Evolutionary conservation across 2,888 invertebrate species (phyloP), one percentile per base, ranked within the genome.

Genomic region (Patella pellucida): DNA sequence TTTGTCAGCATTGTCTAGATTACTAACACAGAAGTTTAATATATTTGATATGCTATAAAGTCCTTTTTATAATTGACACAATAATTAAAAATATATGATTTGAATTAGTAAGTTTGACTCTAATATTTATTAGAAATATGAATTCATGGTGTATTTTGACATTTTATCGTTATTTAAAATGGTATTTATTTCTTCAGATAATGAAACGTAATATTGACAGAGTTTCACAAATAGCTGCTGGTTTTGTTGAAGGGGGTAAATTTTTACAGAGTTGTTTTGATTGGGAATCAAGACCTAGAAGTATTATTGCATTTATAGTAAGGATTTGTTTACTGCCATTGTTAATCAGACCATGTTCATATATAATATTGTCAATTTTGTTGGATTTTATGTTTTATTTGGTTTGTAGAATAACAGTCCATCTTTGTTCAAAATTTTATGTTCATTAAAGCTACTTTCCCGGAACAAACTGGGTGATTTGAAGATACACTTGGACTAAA

Each of bases 231-330:
- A 95, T 99, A 75, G 95, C 96, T 16, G 94, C 96, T 93, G 95
- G 95, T 91, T 95, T 97, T 84, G 94, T 97, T 79, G 97, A 97
- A 90, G 93, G 95, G 78, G 96, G 96, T 14, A 96, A 96, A 92
- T 96, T 96, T 90, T 93, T 98, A 83, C 96, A 97, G 93, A 96
- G 96, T 91, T 98, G 97, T 91, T 97, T 98, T 89, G 96, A 97
- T 91, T 99, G 99, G 99, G 97, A 99, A 89, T 97, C 96, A 7
- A 84, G 84, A 68, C 79, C 86, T 9, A 79, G 96, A 82, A 97
- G 97, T 82, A 93, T 95, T 83, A 91, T 95, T 68, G 96, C 97
- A 1, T 94, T 99, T 72, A 91, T 95, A 27, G 92, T 92, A 85
- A 88, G 89, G 88, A 50, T 51, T 11, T 11, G 2, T 27, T 52